These are phyloP conservation scores for Eutolmus rufibarbis DNA, from an alignment of 2,888 invertebrate species.

Conservation along the genomic window DNA sequence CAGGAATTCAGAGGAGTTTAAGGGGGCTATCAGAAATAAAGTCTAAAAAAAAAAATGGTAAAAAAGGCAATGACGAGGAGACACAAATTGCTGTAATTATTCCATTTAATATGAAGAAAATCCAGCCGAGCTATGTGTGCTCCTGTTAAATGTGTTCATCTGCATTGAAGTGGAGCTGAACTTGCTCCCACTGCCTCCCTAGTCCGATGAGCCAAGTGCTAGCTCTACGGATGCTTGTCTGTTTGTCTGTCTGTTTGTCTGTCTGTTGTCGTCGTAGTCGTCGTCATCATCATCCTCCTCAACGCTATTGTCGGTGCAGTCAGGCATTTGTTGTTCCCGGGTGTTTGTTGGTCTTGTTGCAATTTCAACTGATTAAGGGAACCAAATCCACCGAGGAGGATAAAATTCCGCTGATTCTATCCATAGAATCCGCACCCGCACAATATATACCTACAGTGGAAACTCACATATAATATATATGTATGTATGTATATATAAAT, in stretches of 20 bases:
- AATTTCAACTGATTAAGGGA: conserved; percentile 21
- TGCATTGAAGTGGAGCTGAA: not conserved
- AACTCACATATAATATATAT: not conserved
- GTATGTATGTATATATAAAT: no score
- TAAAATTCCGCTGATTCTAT: not conserved
- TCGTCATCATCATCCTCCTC: not conserved
- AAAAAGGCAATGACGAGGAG: not conserved
- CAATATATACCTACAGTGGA: not conserved
- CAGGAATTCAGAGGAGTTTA: not conserved
- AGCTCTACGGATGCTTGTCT: not conserved
- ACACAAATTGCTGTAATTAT: conserved; percentile 45
- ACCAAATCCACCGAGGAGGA: conserved; percentile 5
- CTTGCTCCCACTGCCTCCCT: not conserved
- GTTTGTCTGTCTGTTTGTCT: not conserved
- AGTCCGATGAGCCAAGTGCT: not conserved
- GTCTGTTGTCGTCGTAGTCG: not conserved
- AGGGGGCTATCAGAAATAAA: not conserved
- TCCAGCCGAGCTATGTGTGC: not conserved
- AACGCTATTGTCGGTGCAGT: not conserved
- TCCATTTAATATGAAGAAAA: conserved; percentile 43
- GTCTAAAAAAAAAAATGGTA: not conserved
- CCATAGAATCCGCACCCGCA: not conserved
- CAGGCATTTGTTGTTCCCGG: not conserved
- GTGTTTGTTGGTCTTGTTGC: not conserved
- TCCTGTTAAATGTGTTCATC: not conserved